Evolutionary conservation across 2,113 vertebrate genomes (phyloP).

Genomic region (Malurus cyaneus): DNA sequence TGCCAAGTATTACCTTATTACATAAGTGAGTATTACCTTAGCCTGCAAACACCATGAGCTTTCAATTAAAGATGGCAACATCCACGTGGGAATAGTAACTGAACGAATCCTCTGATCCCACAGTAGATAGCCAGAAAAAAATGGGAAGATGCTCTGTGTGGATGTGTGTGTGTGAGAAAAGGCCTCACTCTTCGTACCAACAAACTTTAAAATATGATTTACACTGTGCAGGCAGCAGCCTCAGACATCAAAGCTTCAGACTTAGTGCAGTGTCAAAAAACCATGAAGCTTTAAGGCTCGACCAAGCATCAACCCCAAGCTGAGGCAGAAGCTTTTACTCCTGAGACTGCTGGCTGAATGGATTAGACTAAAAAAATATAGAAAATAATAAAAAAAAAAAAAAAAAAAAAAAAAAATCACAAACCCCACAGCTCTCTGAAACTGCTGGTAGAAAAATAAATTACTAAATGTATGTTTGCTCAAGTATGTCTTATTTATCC

Average conservation of each 20-base stretch:
- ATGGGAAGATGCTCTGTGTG: neutral
- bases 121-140: neutral
- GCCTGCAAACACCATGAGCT: neutral
- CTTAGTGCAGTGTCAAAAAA: constrained; percentile 62
- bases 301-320: constrained; percentile 65
- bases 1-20: too few relatives aligned
- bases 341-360: constrained; percentile 52
- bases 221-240: constrained; percentile 42
- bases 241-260: constrained; percentile 70
- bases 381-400: neutral
- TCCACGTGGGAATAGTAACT: neutral
- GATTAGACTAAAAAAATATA: constrained; percentile 25
- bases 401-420: neutral
- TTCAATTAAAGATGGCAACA: neutral
- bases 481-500: constrained; percentile 49
- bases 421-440: neutral
- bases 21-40: neutral
- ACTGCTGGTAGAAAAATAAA: constrained; percentile 52
- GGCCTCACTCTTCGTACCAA: neutral
- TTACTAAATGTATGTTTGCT: constrained; percentile 31
- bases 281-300: constrained; percentile 64
- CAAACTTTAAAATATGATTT: constrained; percentile 70
- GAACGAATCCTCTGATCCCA: constrained; percentile 4
- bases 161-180: neutral
- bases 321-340: constrained; percentile 63